Percentiles rank a stretch among this genome's conserved stretches.
Evolutionary conservation across 2,113 vertebrate genomes (phyloP).

Genomic region (Odontesthes bonariensis): DNA sequence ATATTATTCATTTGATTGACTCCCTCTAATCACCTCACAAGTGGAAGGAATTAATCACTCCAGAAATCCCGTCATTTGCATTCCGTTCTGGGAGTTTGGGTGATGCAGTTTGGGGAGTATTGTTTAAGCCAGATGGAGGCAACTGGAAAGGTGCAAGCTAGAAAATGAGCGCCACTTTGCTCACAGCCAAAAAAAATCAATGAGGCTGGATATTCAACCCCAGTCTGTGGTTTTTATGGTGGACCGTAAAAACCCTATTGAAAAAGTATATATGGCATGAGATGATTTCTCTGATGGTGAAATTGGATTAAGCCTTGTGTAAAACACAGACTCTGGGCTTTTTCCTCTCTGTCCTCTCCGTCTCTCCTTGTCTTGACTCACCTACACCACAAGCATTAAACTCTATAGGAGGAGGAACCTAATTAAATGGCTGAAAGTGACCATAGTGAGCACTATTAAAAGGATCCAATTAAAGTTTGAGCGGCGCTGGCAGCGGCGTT

Average conservation of each 20-base stretch:
- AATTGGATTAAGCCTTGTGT: constrained; percentile 78
- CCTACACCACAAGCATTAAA: constrained; percentile 61
- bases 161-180: constrained; percentile 15
- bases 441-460: constrained; percentile 77
- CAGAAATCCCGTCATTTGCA: constrained; percentile 63
- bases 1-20: constrained; percentile 78
- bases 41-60: constrained; percentile 74
- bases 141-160: constrained; percentile 31
- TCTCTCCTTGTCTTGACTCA: constrained; percentile 20
- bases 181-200: constrained; percentile 66
- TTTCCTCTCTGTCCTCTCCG: constrained; percentile 27
- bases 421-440: constrained; percentile 76
- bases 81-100: constrained; percentile 39
- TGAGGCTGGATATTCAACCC: constrained; percentile 71
- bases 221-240: constrained; percentile 72
- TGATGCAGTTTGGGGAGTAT: constrained; percentile 5
- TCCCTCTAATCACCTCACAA: constrained; percentile 71
- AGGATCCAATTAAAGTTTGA: constrained; percentile 78
- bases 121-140: constrained; percentile 1
- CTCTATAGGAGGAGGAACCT: constrained; percentile 70
- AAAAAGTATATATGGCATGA: constrained; percentile 72
- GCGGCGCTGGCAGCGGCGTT: constrained; percentile 55
- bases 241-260: constrained; percentile 67
- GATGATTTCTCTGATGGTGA: constrained; percentile 73
- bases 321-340: constrained; percentile 64